A percentile compares a stretch with the other conserved stretches of the same genome.
Evolutionary conservation across 2,113 vertebrate species (phyloP).

Genomic region (Camelus bactrianus): DNA sequence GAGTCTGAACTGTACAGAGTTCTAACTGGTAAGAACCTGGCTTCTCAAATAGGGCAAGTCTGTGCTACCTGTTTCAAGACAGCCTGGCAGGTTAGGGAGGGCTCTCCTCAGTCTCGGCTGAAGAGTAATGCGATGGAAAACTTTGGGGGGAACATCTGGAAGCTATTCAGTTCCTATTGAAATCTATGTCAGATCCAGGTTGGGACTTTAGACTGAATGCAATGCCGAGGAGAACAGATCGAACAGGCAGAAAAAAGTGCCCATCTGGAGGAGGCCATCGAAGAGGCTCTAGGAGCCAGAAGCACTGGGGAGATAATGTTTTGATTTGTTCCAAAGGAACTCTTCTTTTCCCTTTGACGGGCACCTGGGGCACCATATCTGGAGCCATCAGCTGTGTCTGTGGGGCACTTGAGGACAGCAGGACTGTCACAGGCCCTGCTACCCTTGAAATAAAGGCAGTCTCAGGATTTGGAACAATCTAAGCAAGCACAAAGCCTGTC

Average conservation of each 20-base stretch:
- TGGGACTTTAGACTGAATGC: constrained; percentile 28
- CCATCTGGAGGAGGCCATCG: constrained; percentile 10
- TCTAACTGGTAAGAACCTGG: neutral
- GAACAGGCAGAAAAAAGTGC: neutral
- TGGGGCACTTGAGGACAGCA: constrained; percentile 52
- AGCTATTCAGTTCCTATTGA: constrained; percentile 30
- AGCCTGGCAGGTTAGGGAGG: neutral
- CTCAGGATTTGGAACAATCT: constrained; percentile 61
- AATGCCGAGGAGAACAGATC: neutral
- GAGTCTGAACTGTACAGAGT: neutral
- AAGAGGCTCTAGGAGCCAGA: neutral
- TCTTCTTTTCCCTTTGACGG: constrained; percentile 34
- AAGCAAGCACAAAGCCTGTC: constrained; percentile 24
- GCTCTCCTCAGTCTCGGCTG: constrained; percentile 21
- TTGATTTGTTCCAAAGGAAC: constrained; percentile 49
- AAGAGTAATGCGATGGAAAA: constrained; percentile 58
- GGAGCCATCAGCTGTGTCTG: constrained; percentile 28
- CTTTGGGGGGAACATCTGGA: constrained; percentile 37
- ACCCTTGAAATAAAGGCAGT: constrained; percentile 49
- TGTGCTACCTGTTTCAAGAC: constrained; percentile 6
- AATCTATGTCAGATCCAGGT: constrained; percentile 61
- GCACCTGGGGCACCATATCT: neutral
- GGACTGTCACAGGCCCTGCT: constrained; percentile 24
- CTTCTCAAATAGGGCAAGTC: constrained; percentile 2
- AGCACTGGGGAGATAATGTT: neutral